Conservation (phyloP, 1,140 invertebrate species). For the Pseudomyrmex dendroicus region DNA sequence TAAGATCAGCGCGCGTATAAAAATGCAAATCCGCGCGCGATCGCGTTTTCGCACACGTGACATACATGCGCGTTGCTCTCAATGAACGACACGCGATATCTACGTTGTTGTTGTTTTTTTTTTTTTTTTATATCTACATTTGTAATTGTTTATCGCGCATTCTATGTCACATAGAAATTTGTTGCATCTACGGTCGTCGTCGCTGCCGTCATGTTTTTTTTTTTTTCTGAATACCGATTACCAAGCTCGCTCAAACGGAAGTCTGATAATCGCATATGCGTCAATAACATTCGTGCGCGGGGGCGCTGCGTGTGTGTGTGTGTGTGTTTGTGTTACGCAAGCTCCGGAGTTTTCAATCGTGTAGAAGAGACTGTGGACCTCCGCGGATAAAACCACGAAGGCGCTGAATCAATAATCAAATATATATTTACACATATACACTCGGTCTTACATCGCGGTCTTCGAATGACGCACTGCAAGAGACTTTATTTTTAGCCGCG, state of each 20-base stretch:
- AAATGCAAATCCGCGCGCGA: too few relatives aligned
- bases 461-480: slow-evolving; percentile 17
- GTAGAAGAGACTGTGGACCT: slow-evolving; percentile 34
- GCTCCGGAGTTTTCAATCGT: slow-evolving; percentile 40
- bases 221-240: slow-evolving; percentile 35
- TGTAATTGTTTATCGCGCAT: neutral
- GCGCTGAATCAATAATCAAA: slow-evolving; percentile 70
- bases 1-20: too few relatives aligned
- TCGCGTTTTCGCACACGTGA: too few relatives aligned
- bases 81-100: too few relatives aligned
- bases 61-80: too few relatives aligned
- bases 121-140: neutral
- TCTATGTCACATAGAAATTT: slow-evolving; percentile 29
- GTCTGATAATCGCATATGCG: slow-evolving; percentile 70
- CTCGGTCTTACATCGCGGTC: slow-evolving; percentile 24
- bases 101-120: neutral
- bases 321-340: slow-evolving; percentile 51
- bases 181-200: neutral
- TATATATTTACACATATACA: slow-evolving; percentile 27
- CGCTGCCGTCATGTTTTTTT: neutral
- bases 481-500: neutral
- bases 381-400: slow-evolving; percentile 59
- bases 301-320: neutral
- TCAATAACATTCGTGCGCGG: slow-evolving; percentile 59
- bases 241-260: slow-evolving; percentile 59